A percentile compares a stretch with the other conserved stretches of the same genome.
These are phyloP conservation scores for Clarias macrocephalus DNA, from an alignment of 2,113 vertebrate species.

Conservation along the genomic window DNA sequence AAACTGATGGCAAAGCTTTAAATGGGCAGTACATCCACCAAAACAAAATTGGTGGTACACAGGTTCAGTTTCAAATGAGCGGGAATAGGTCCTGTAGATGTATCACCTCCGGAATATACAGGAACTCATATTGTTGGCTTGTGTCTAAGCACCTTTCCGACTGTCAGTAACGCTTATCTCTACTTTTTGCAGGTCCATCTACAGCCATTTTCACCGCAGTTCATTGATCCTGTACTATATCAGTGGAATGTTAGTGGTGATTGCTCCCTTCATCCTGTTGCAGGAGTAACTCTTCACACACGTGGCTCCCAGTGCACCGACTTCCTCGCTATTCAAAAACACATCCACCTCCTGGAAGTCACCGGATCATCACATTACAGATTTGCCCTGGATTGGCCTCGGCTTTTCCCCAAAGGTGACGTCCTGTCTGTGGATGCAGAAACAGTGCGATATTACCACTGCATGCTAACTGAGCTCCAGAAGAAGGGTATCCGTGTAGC, in stretches of 20 bases:
- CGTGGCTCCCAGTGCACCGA: constrained; percentile 86
- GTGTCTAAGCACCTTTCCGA: not conserved
- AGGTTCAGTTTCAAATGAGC: not conserved
- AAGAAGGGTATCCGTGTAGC: constrained; percentile 75
- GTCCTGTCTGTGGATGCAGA: constrained; percentile 74
- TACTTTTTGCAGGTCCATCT: constrained; percentile 77
- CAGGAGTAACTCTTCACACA: constrained; percentile 80
- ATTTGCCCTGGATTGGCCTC: constrained; percentile 92
- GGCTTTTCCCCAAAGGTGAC: constrained; percentile 84
- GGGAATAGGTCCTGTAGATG: not conserved
- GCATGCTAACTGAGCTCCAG: constrained; percentile 80
- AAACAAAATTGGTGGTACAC: too few species aligned
- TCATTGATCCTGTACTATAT: constrained; percentile 85
- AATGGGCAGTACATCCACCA: too few species aligned
- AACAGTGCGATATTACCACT: constrained; percentile 86
- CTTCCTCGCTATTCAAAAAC: constrained; percentile 82
- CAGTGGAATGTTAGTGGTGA: constrained; percentile 91
- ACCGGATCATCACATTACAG: constrained; percentile 85
- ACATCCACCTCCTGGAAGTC: constrained; percentile 77
- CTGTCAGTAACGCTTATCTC: not conserved
- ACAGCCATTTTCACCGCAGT: constrained; percentile 86
- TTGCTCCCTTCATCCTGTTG: constrained; percentile 74
- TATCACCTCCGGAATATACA: not conserved
- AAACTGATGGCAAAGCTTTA: too few species aligned
- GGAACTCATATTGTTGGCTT: not conserved